phyloP scores from a whole-genome alignment of 2,888 invertebrate species.

The Quadroppia sp. region DNA sequence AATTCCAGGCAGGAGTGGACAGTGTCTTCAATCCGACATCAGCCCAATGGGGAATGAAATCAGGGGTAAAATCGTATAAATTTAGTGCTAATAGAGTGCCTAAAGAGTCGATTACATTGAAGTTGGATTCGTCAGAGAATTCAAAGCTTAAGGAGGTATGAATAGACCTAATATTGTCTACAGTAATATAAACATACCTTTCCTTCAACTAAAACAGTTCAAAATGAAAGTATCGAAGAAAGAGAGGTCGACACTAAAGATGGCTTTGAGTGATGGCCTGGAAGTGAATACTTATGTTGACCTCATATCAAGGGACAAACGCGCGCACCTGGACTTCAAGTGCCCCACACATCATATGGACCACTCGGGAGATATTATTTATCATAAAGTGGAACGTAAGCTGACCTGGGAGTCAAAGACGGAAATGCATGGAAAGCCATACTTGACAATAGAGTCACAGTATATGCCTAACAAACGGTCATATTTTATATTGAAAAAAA shows the following conservation, averaged over 20 bases:
- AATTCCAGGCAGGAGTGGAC: not conserved
- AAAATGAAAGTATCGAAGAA: conserved; percentile 26
- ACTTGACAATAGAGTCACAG: not conserved
- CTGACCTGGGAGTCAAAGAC: conserved; percentile 34
- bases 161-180: too few relatives aligned
- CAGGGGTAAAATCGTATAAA: not conserved
- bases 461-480: not conserved
- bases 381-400: not conserved
- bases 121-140: not conserved
- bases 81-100: conserved; percentile 11
- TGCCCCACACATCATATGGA: conserved; percentile 14
- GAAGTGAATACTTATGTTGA: conserved; percentile 25
- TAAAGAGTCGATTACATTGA: not conserved
- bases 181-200: too few relatives aligned
- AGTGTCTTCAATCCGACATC: not conserved
- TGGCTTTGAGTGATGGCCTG: conserved; percentile 17
- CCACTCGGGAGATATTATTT: conserved; percentile 30
- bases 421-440: conserved; percentile 15
- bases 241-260: conserved; percentile 21
- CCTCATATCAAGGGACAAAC: conserved; percentile 26
- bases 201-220: not conserved
- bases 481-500: not conserved
- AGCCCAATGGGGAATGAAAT: not conserved
- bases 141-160: not conserved
- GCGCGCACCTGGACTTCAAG: conserved; percentile 29